phyloP scores from a whole-genome alignment of 2,113 vertebrate species.

The Nycticorax nycticorax region DNA sequence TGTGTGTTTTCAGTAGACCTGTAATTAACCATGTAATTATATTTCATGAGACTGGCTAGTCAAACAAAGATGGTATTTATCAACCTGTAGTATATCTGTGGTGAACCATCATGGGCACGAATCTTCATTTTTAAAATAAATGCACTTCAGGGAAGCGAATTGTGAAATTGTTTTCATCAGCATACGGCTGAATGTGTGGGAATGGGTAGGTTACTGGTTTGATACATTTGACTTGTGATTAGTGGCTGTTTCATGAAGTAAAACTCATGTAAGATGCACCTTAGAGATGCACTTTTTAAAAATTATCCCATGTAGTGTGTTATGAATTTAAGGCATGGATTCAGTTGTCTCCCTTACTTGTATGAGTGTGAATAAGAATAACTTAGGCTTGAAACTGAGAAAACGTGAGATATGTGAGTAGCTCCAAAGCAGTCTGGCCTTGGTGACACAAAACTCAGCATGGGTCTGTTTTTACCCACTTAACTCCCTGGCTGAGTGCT shows the following conservation, averaged over 20 bases:
- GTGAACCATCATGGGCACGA: background rate
- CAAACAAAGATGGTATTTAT: slow-evolving; percentile 38
- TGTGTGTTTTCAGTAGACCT: background rate
- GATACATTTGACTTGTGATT: background rate
- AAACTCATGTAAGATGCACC: background rate
- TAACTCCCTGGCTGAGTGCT: background rate
- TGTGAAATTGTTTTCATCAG: background rate
- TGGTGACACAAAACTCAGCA: background rate
- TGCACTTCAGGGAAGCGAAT: background rate
- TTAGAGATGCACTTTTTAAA: background rate
- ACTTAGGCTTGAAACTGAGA: background rate
- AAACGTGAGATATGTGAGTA: background rate
- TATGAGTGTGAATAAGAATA: background rate
- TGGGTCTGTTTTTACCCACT: background rate
- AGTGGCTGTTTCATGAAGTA: background rate
- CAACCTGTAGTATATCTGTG: background rate
- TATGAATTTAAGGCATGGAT: background rate
- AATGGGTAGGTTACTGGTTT: background rate
- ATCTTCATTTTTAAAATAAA: background rate
- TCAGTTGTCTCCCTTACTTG: background rate
- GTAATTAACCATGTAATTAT: slow-evolving; percentile 45
- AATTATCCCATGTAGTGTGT: background rate
- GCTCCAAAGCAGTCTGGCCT: background rate
- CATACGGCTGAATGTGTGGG: background rate
- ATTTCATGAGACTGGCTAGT: slow-evolving; percentile 5